Base-by-base conservation (phyloP, 2,113 vertebrate genomes). In the Epinephelus lanceolatus region DNA sequence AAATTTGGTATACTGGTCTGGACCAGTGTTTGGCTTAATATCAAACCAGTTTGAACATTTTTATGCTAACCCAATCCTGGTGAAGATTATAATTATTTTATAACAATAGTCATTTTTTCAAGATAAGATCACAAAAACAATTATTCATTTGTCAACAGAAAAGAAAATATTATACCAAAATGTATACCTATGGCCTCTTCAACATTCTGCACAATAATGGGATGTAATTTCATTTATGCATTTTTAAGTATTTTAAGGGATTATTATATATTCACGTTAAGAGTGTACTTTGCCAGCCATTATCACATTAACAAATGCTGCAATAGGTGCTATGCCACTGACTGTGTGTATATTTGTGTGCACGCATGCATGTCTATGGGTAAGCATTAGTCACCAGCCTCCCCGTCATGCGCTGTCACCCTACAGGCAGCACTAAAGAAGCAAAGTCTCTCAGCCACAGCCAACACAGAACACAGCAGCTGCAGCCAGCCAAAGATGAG, bases 391-490 rank as follows among this genome's bases (percentile, higher is more conserved):
- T 81, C 85, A 76, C 80, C 90, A 86, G 85, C 81, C 56, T 70
- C 74, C 84, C 59, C 33, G 25, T 51, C 84, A 93, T 91, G 89
- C 80, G 4, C 78, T 49, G 62, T 81, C 67, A 77, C 78, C 78
- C 71, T 69, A 78, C 53, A 76, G 78, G 77, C 75, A 89, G 65
- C 4, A 76, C 52, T 83, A 81, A 85, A 90, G 84, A 88, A 91
- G 84, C 87, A 68, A 81, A 71, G 61, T 82, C 67, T 88, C 71
- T 85, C 91, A 91, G 89, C 83, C 90, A 90, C 85, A 91, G 88
- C 89, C 91, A 89, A 87, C 23, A 81, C 74, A 90, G 80, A 91
- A 92, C 82, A 78, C 88, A 92, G 92, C 88, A 90, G 85, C 85
- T 83, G 86, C 84, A 94, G 89, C 87, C 88, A 87, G 56, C 71